Evolutionary conservation across 2,797 vertebrate species (phyloP), one percentile per base, ranked within the genome.

Genomic region (Hozukius guyotensis): DNA sequence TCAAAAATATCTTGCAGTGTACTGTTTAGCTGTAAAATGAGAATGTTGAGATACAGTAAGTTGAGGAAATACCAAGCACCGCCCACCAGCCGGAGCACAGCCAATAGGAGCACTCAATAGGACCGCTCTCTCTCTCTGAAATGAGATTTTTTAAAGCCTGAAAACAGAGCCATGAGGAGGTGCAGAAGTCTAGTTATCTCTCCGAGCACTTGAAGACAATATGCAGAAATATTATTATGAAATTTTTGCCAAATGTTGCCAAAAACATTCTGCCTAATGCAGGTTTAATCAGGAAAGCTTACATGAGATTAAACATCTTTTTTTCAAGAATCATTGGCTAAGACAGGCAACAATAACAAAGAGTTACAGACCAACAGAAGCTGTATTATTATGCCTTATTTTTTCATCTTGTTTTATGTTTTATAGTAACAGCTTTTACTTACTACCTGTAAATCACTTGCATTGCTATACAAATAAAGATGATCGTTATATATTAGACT

Each of bases 381-480:
- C 16, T 36, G 6, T 2, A 18, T 60, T 13, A 55, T 56, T 10
- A 27, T 9, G 16, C n/a, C 22, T 38, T 6, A 14, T 53, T 38
- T 49, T 34, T 8, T 8, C 20, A 18, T 53, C 13, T 31, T 24
- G 0, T 59, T 67, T 57, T 12, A 34, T 42, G 22, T 36, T 84
- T 73, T 2, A 25, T 25, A 20, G 29, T 6, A 22, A n/a, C 46
- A n/a, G 25, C 4, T 65, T 72, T 73, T 13, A 42, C 56, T 63
- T 46, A 66, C 38, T 20, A 11, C 24, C 63, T 49, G 61, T 60
- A 22, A 46, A 72, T 27, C 63, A 42, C n/a, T 63, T 72, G n/a
- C 60, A 2, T 59, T 69, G 31, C 36, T 68, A 36, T 24, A 66
- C 34, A 84, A 65, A 77, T 38, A 80, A 31, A 67, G 31, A 27